Conservation (phyloP, 2,888 invertebrate genomes). For the Amphipyra berbera region DNA sequence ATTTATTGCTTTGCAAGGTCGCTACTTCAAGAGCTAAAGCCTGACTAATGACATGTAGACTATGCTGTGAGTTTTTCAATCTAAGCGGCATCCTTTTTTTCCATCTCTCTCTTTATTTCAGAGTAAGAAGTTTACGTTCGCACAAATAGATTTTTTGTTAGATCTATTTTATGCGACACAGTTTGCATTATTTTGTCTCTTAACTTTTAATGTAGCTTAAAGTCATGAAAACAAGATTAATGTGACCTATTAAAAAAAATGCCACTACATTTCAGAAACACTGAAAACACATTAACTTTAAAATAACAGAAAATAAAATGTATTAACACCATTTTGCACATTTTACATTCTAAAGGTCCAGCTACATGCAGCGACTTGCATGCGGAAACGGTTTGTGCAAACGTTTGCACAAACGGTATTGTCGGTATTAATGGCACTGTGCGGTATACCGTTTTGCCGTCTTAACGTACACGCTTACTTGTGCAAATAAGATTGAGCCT, state of each 20-base stretch:
- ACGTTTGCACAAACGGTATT: too few species aligned
- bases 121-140: not conserved
- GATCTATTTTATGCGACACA: not conserved
- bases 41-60: too few species aligned
- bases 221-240: not conserved
- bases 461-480: too few species aligned
- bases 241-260: too few species aligned
- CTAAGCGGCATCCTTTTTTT: not conserved
- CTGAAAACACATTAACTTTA: not conserved
- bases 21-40: too few species aligned
- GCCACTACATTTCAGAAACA: too few species aligned
- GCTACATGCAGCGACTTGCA: too few species aligned
- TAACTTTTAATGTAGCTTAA: not conserved
- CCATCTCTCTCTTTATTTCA: not conserved
- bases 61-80: not conserved
- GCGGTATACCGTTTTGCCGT: too few species aligned
- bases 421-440: too few species aligned
- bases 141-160: not conserved
- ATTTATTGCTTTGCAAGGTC: conserved; percentile 18
- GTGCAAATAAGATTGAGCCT: too few species aligned
- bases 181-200: not conserved
- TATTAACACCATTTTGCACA: not conserved
- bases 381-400: too few species aligned
- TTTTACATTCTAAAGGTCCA: too few species aligned
- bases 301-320: not conserved